A percentile compares a stretch with the other conserved stretches of the same genome.
Conservation (phyloP, 2,113 vertebrate species). For the Eurypyga helias region DNA sequence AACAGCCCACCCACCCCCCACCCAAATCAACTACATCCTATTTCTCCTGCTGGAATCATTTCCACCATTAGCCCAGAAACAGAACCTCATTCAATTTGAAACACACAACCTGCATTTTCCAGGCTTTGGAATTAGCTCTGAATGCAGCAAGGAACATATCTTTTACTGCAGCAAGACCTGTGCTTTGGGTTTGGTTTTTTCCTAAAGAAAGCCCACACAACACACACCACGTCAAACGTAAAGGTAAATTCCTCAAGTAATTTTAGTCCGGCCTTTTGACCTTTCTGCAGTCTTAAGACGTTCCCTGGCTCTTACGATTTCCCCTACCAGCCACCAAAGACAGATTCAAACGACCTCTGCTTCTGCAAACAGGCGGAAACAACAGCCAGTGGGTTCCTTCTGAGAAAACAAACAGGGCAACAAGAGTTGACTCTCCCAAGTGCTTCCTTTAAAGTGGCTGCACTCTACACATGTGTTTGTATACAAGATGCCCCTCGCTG, state of each 20-base stretch:
- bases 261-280: slow-evolving; percentile 46
- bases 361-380: neutral
- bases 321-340: neutral
- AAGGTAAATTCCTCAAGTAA: slow-evolving; percentile 14
- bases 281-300: slow-evolving; percentile 15
- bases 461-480: fast-evolving
- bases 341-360: neutral
- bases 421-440: neutral
- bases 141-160: neutral
- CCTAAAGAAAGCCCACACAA: neutral
- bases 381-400: neutral
- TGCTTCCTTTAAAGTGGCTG: neutral
- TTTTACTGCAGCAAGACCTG: neutral
- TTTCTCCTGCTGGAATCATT: neutral
- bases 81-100: neutral
- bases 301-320: neutral
- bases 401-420: neutral
- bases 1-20: neutral
- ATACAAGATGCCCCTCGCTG: neutral
- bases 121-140: neutral
- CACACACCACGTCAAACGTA: neutral
- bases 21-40: neutral
- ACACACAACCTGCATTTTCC: neutral
- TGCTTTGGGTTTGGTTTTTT: neutral
- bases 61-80: neutral